Base-by-base conservation (phyloP, 2,113 vertebrate genomes). In the Falco punctatus region DNA sequence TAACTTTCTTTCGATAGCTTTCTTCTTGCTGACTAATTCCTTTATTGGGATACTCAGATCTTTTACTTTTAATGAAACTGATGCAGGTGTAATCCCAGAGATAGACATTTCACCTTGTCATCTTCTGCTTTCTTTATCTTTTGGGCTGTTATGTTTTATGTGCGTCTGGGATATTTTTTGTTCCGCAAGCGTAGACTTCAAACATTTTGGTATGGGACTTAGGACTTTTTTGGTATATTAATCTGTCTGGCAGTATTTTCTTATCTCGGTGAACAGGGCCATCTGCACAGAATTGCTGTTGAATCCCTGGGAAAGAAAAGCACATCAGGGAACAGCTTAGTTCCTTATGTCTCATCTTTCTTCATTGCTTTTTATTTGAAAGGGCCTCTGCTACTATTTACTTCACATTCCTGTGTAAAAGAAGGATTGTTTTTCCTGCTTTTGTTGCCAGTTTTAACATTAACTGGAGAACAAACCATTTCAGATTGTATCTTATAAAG, bases 321-420 rank as follows among this genome's bases (percentile, higher is more conserved):
- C 23, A 40, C 2, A 2, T 81, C n/a, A 86, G 52, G 55, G 69
- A 88, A 79, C 0, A 2, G 35, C 44, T 74, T 77, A 16, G 35
- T 67, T 92, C 71, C 61, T 71, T 78, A 32, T 64, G 83, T 86
- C 75, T 88, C 75, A 28, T 85, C 48, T 91, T 91, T 91, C 78
- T 80, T 75, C 52, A 13, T 55, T 84, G 33, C 32, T 70, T 91
- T 90, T 74, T 88, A 35, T 81, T 91, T 94, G 59, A 92, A 92
- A 57, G 19, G 15, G 10, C 61, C 24, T 91, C 61, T 85, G 70
- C 87, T 94, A 44, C 48, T 69, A 15, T 79, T 83, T 91, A 57
- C 14, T 92, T 89, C 17, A 38, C 44, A 13, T 44, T 91, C 44
- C 70, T 91, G 65, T 18, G 28, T 79, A 73, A 87, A 87, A 86